phyloP scores from a whole-genome alignment of 2,797 vertebrate genomes.

The Sphaeramia orbicularis region DNA sequence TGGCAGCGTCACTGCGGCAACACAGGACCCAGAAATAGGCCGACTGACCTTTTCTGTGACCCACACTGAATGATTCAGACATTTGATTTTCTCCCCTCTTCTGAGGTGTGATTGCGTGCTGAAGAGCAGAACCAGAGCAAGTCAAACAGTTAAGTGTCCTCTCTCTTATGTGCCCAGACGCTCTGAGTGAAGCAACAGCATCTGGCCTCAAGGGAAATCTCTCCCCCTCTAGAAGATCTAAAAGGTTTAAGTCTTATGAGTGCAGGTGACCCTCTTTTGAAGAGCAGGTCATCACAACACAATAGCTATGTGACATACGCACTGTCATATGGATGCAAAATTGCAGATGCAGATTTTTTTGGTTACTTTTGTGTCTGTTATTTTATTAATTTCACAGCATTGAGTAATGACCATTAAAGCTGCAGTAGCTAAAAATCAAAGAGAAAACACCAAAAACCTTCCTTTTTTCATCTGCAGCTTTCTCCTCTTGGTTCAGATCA shows the following conservation, averaged over 20 bases:
- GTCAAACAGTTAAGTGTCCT: slow-evolving; percentile 47
- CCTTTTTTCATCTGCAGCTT: no score
- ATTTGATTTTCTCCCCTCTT: slow-evolving; percentile 69
- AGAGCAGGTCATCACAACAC: slow-evolving; percentile 19
- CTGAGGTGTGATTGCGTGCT: slow-evolving; percentile 63
- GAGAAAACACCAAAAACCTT: no score
- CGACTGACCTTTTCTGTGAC: slow-evolving; percentile 75
- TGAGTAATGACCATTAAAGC: no score
- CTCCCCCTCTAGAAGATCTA: slow-evolving; percentile 28
- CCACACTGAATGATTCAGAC: slow-evolving; percentile 73
- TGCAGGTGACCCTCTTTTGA: slow-evolving; percentile 37
- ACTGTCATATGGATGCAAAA: slow-evolving; percentile 15
- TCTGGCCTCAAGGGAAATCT: slow-evolving; percentile 48
- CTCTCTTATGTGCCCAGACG: slow-evolving; percentile 26
- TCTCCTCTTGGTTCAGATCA: no score
- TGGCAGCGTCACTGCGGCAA: slow-evolving; percentile 67
- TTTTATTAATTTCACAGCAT: no score
- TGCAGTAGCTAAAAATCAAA: no score
- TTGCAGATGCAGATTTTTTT: slow-evolving; percentile 1
- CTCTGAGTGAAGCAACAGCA: slow-evolving; percentile 45
- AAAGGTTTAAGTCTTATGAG: slow-evolving; percentile 46
- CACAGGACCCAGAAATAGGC: slow-evolving; percentile 73
- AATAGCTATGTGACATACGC: neutral
- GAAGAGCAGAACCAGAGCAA: slow-evolving; percentile 48
- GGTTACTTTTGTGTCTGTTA: neutral